phyloP scores from a whole-genome alignment of 92 coral and sea anemone genomes.

The Plumapathes pennacea region DNA sequence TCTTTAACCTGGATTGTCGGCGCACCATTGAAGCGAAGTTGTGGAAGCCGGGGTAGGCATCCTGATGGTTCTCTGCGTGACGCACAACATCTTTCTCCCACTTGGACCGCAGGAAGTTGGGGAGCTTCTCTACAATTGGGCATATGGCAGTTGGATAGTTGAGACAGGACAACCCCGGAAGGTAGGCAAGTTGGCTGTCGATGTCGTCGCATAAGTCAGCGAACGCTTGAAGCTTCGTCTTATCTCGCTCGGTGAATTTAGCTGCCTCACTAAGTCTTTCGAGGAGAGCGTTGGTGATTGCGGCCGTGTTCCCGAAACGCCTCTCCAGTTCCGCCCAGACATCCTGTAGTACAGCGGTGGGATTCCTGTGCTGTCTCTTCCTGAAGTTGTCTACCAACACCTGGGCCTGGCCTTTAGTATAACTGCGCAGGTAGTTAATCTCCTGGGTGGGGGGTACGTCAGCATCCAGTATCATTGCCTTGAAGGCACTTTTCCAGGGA shows the following conservation, averaged over 20 bases:
- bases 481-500: conserved; percentile 33
- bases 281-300: conserved; percentile 25
- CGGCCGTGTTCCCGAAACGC: conserved; percentile 49
- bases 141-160: conserved; percentile 34
- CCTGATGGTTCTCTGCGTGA: conserved; percentile 33
- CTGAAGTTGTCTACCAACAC: conserved; percentile 41
- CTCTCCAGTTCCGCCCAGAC: conserved; percentile 46
- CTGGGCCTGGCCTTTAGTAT: conserved; percentile 35
- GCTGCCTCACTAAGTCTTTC: conserved; percentile 12
- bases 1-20: conserved; percentile 8
- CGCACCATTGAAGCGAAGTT: conserved; percentile 17
- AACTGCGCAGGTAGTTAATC: too few relatives aligned
- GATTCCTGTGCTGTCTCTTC: conserved; percentile 28
- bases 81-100: conserved; percentile 53
- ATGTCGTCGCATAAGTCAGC: conserved; percentile 50
- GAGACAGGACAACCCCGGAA: conserved; percentile 44
- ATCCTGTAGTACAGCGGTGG: conserved; percentile 11
- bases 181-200: conserved; percentile 24
- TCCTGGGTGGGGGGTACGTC: conserved; percentile 29
- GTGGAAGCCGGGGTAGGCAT: conserved; percentile 39
- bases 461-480: conserved; percentile 39
- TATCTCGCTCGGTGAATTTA: conserved; percentile 16
- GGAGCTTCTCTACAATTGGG: conserved; percentile 35
- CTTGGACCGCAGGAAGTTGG: conserved; percentile 17
- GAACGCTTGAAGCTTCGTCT: conserved; percentile 13